Base-by-base conservation (phyloP, 1,140 invertebrate species). In the Condylostylus longicornis region DNA sequence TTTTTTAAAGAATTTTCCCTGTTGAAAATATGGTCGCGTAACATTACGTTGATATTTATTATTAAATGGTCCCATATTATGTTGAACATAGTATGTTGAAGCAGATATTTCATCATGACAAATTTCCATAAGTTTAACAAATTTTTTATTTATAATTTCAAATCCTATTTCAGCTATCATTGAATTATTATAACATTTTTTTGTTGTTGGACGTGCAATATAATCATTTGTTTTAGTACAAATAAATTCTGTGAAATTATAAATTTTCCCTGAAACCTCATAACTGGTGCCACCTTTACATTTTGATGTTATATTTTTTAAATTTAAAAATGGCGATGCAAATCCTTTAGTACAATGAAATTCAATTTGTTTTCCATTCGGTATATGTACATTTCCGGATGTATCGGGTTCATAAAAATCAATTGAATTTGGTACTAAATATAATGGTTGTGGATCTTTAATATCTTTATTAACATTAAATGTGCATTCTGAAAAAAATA, bases 61-160 rank as follows among this genome's bases (percentile, higher is more conserved):
- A 35, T 61, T 61, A 28, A 46, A 51, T 1, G 53, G 51, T 2
- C 40, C 44, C 23, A 67, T 38, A 2, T 37, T 43, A 34, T 55
- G 54, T 13, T 61, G 61, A 2, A 62, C 50, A 34, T 64, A 68
- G 23, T 61, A 54, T 0, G 65, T 66, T 2, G 42, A 44, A 19
- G 56, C 54, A 15, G 52, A 57, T 19, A 45, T 33, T 20, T 64
- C 54, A 37, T 68, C 51, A 15, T 58, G 61, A 35, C 66, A 69
- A 4, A 69, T 42, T 42, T 64, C 53, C 29, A 64, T 50, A 10
- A 62, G 49, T 12, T 48, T 46, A 13, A 64, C 37, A 18, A 66
- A 66, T 12, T 54, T 50, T 1, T 42, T 44, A 0, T 45, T 42
- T 1, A 40, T 40, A 17, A 57, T 44, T 33, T 58, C 40, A 25